Base-by-base conservation (phyloP, 2,888 invertebrate species). In the Psylliodes chrysocephalus region DNA sequence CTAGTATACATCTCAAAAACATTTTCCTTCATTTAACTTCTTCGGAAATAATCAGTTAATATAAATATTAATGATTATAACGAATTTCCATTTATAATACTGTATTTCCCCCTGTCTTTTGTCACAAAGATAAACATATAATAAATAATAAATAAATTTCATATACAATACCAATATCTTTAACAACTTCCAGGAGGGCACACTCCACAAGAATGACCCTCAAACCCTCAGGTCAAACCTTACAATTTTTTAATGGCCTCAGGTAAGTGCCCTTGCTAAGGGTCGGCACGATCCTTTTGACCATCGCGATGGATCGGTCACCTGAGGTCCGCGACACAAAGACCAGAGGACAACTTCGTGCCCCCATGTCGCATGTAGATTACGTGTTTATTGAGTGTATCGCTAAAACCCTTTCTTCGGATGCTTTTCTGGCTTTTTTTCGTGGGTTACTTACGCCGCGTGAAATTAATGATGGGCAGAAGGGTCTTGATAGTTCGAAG, bases 301-400 rank as follows among this genome's bases (percentile, higher is more conserved):
- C 66, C 66, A 57, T n/a, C 51, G 67, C n/a, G n/a, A n/a, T n/a
- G n/a, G n/a, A n/a, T n/a, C n/a, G n/a, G n/a, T n/a, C n/a, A n/a
- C n/a, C n/a, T n/a, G n/a, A n/a, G n/a, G n/a, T n/a, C n/a, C n/a
- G n/a, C n/a, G n/a, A n/a, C n/a, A n/a, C n/a, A n/a, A 64, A 64
- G 64, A 67, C 47, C 60, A 51, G 49, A 57, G 28, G 15, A 14
- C 44, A 61, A 46, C 44, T 42, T 17, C 51, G 55, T 55, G 46
- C 19, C 15, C 33, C 54, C 53, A 30, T 47, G 30, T 60, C 56
- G 56, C 60, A 66, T 33, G 52, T 35, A 57, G 30, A 67, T 64
- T 63, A 67, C 55, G 67, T 67, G 67, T 67, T 67, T 67, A 67
- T 67, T 60, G 63, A 62, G 57, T 64, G 67, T 53, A 55, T 44